These are phyloP conservation scores for Cossypha heuglini DNA, from an alignment of 2,797 vertebrate species.

Conservation along the genomic window DNA sequence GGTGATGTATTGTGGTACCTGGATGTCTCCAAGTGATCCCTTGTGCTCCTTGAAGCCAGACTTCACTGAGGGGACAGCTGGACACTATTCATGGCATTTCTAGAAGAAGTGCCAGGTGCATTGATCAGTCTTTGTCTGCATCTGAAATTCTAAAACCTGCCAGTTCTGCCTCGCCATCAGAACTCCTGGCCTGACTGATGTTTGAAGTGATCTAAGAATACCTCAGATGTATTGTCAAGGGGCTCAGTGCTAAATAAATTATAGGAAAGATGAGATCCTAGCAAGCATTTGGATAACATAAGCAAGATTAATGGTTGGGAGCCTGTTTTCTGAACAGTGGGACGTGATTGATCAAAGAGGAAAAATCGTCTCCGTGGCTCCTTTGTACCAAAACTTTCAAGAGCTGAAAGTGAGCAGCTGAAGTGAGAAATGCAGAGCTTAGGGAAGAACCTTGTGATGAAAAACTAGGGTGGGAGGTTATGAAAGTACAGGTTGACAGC, in stretches of 20 bases:
- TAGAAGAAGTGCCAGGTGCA: background rate
- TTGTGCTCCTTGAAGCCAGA: background rate
- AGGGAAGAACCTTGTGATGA: background rate
- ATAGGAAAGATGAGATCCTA: background rate
- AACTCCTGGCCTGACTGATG: background rate
- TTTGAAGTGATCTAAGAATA: background rate
- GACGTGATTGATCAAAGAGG: background rate
- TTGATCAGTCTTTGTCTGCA: background rate
- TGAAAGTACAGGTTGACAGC: background rate
- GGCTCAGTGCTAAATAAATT: conserved; percentile 12
- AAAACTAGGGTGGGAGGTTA: background rate
- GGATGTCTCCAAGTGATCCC: background rate
- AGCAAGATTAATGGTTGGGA: background rate
- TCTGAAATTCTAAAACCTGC: background rate
- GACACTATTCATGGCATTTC: background rate
- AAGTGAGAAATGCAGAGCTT: background rate
- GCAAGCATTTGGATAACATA: background rate
- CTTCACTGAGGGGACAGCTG: accelerated
- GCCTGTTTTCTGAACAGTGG: background rate
- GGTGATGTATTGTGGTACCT: background rate
- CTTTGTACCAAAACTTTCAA: background rate
- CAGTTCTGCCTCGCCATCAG: background rate
- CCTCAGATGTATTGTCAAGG: background rate
- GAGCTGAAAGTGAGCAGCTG: background rate
- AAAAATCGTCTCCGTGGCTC: background rate